Conservation (phyloP, 2,888 invertebrate species). For the Acanthoscelides obtectus region DNA sequence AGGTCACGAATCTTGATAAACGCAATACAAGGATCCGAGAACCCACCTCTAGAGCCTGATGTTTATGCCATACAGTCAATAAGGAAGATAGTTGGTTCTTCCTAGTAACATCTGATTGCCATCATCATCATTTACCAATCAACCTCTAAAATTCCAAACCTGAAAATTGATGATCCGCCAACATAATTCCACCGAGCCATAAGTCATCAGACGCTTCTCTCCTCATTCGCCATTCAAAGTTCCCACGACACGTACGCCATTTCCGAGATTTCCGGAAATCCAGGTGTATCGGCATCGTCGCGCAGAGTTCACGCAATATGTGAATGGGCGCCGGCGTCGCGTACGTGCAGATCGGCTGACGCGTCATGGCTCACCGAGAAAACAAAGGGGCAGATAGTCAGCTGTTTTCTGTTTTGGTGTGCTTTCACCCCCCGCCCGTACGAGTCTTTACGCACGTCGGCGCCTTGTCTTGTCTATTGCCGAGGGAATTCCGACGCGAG, state of each 20-base stretch:
- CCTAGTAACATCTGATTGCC: no score
- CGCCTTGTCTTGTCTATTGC: not conserved
- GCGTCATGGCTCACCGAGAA: not conserved
- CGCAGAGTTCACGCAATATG: not conserved
- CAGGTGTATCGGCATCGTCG: conserved; percentile 2
- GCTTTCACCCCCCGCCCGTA: not conserved
- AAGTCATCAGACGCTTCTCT: no score
- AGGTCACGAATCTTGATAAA: no score
- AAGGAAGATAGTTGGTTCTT: no score
- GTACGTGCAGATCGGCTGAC: conserved; percentile 1
- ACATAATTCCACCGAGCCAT: no score
- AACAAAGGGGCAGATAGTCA: not conserved
- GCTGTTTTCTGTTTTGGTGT: conserved; percentile 2
- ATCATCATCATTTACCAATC: no score
- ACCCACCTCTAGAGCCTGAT: no score
- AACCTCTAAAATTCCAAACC: no score
- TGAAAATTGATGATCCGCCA: no score
- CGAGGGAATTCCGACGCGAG: not conserved
- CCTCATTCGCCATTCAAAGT: not conserved
- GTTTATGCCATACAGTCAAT: no score
- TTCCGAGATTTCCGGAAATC: not conserved
- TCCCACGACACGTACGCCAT: not conserved
- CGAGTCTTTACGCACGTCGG: not conserved
- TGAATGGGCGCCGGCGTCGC: conserved; percentile 3
- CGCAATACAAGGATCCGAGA: no score